Base-by-base conservation (phyloP, 2,888 invertebrate species). In the Drosophila kambysellisi region DNA sequence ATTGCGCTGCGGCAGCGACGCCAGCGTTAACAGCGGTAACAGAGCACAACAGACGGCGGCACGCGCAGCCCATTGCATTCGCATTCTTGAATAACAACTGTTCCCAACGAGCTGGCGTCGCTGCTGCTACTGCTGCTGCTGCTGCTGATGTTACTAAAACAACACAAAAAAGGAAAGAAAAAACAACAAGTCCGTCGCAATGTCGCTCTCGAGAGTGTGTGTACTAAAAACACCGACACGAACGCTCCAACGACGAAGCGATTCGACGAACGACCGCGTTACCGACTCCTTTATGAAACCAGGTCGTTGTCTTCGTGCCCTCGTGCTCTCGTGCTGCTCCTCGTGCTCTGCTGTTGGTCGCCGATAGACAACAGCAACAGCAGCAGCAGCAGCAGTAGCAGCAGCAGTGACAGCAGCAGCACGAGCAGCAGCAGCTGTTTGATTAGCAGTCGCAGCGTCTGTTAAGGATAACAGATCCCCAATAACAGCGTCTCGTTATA, bases 281-380 rank as follows among this genome's bases (percentile, higher is more conserved):
- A 11, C 29, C 66, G 76, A 76, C 15, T 79, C 78, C 77, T 72
- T 56, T 39, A 39, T 81, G 51, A 9, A 84, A 82, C 37, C 90
- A 85, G 90, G 90, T 89, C 88, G 83, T 87, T 73, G 78, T 71
- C 84, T 81, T 81, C 61, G 84, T 81, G 74, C 61, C 59, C 76
- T 79, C 76, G 79, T 78, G 78, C 73, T 51, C 56, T 76, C 76
- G 74, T 76, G 73, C 73, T 58, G 54, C 37, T 37, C 35, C 37
- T 17, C 35, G 17, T 39, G 39, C 39, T 11, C 46, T 46, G 20
- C 20, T 46, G 46, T 46, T 46, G 46, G 46, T 46, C 20, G 46
- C 46, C 25, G 25, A 25, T 15, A 46, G 25, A 25, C 46, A 46
- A 7, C 20, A 46, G 20, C 20, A 43, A 35, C 51, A 50, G 56